These are phyloP conservation scores for Drosophila borborema DNA, from an alignment of 2,888 invertebrate genomes.

Conservation along the genomic window DNA sequence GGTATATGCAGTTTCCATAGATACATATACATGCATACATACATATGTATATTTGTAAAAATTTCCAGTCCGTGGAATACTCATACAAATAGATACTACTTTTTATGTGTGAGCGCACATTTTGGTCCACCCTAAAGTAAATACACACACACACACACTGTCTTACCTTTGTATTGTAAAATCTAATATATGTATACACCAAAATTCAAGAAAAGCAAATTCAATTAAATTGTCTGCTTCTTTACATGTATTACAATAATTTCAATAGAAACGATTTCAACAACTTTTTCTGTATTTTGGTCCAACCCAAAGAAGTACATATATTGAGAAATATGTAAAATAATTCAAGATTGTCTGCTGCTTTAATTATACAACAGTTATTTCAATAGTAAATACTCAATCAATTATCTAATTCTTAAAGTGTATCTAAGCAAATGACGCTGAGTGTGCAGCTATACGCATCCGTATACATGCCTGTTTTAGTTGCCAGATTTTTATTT, in stretches of 20 bases:
- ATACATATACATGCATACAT: too few relatives aligned
- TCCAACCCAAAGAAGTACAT: too few relatives aligned
- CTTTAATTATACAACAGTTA: not conserved
- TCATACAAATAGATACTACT: slow-evolving; percentile 2
- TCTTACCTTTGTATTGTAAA: not conserved
- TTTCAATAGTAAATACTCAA: not conserved
- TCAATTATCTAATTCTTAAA: not conserved
- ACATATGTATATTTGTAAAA: not conserved
- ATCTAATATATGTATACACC: not conserved
- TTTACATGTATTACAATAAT: not conserved
- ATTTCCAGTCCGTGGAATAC: not conserved
- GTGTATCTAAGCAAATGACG: slow-evolving; percentile 7
- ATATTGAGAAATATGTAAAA: too few relatives aligned
- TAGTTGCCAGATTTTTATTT: slow-evolving; percentile 58
- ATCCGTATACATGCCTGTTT: slow-evolving; percentile 2
- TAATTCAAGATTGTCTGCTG: too few relatives aligned
- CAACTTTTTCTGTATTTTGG: too few relatives aligned
- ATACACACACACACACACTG: slow-evolving; percentile 25
- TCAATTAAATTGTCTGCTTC: not conserved
- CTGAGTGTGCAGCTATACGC: slow-evolving; percentile 15
- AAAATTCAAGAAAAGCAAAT: not conserved
- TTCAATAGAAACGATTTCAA: not conserved
- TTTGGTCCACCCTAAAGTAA: slow-evolving; percentile 30
- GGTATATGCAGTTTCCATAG: slow-evolving; percentile 2
- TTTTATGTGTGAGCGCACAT: slow-evolving; percentile 17